These are phyloP conservation scores for Brachypodius melanocephalos DNA, from an alignment of 2,113 vertebrate species.

Conservation along the genomic window DNA sequence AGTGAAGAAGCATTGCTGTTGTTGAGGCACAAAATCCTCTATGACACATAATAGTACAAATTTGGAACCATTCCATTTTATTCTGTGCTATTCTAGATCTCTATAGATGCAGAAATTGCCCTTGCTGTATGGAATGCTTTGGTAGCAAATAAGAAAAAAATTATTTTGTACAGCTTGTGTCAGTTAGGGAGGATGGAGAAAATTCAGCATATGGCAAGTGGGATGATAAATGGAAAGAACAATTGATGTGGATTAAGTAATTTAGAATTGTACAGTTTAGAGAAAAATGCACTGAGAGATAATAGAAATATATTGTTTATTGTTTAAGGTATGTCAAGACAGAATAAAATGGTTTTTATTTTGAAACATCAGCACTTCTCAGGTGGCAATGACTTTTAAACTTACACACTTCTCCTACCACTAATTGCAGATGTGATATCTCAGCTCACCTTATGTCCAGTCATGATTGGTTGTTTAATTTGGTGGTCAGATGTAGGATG, in stretches of 20 bases:
- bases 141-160: background rate
- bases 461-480: background rate
- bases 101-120: background rate
- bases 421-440: background rate
- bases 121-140: background rate
- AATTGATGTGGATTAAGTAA: background rate
- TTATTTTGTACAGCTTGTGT: background rate
- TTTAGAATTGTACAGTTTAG: background rate
- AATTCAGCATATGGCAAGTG: background rate
- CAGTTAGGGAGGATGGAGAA: background rate
- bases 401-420: background rate
- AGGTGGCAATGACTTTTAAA: background rate
- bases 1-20: background rate
- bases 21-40: background rate
- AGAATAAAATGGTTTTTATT: background rate
- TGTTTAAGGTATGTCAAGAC: background rate
- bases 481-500: background rate
- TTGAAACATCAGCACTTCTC: background rate
- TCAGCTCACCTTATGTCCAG: background rate
- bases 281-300: background rate
- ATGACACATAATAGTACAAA: background rate
- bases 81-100: background rate
- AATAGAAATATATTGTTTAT: background rate
- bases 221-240: conserved; percentile 11
- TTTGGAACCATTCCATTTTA: background rate